These are phyloP conservation scores for Caenorhabditis elegans DNA, from an alignment of 1,140 invertebrate genomes.

Conservation along the genomic window DNA sequence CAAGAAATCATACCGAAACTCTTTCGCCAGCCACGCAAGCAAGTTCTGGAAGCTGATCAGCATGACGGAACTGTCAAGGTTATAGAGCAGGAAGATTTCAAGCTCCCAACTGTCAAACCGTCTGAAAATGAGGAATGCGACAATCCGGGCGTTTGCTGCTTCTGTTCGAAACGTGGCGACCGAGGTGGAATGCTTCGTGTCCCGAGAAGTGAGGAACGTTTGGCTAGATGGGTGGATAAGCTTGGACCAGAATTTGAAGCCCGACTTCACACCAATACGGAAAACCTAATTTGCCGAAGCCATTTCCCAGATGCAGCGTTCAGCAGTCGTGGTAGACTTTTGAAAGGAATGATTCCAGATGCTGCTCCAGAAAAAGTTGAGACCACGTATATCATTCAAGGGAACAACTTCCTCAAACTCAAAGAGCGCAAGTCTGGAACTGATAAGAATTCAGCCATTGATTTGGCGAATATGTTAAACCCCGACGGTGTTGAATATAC, in stretches of 20 bases:
- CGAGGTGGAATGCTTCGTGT: not conserved
- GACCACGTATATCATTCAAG: not conserved
- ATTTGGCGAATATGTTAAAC: not conserved
- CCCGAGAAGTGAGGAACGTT: not conserved
- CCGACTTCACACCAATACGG: not conserved
- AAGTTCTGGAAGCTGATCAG: not conserved
- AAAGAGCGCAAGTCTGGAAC: not conserved
- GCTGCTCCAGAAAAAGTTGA: not conserved
- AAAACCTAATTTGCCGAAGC: not conserved
- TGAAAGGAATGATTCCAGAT: not conserved
- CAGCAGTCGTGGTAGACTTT: not conserved
- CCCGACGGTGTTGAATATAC: no score
- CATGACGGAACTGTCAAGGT: constrained; percentile 3
- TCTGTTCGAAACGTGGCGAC: not conserved
- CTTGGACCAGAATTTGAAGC: not conserved
- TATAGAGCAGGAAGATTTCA: not conserved
- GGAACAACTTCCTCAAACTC: not conserved
- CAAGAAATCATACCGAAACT: not conserved
- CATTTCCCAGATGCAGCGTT: not conserved
- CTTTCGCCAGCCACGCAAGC: not conserved
- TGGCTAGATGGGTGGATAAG: not conserved
- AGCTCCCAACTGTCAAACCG: not conserved
- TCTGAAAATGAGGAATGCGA: not conserved
- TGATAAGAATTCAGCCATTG: not conserved
- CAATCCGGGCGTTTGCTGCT: not conserved